Base-by-base conservation (phyloP, 2,888 invertebrate genomes). In the Trachelus troglodyta region DNA sequence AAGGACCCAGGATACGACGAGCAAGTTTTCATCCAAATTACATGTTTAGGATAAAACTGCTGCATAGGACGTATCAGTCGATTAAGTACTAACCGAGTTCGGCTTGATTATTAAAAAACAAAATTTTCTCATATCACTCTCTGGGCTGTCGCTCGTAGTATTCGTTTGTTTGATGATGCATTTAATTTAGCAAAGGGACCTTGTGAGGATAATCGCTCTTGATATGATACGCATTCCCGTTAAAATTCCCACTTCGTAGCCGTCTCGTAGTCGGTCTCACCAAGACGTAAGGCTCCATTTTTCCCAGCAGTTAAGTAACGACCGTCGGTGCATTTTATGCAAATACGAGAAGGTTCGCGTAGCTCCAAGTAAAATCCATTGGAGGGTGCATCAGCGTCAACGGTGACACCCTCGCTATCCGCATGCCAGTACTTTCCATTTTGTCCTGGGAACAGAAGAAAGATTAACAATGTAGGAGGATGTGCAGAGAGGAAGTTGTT, bases 201-300 rank as follows among this genome's bases (percentile, higher is more conserved):
- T 56, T 56, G 56, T 56, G 23, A 56, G 56, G 56, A 23, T 56
- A 56, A 56, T 56, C 56, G 56, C 23, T 56, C 56, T 23, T 56
- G 56, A 56, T 56, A 23, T 56, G 23, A 56, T 56, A 56, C 56
- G 56, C 9, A 56, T 9, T 77, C 34, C 15, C 81, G 74, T 90
- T 97, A 98, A 92, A 98, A 98, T 93, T 98, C 98, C 98, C 98
- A 98, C 90, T 97, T 97, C 87, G 98, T 98, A 91, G 98, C 97
- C 84, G 93, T 93, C 86, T 95, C 94, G 87, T 95, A 94, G 89
- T 96, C 96, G 83, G 94, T 93, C 81, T 96, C 96, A 77, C 96
- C 96, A 82, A 97, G 94, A 89, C 96, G 96, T 93, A 98, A 96
- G 88, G 95, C 95, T 71, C 98, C 98, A 92, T 98, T 98, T 94